phyloP scores from a whole-genome alignment of 2,888 invertebrate genomes.

The Cataglyphis livida region DNA sequence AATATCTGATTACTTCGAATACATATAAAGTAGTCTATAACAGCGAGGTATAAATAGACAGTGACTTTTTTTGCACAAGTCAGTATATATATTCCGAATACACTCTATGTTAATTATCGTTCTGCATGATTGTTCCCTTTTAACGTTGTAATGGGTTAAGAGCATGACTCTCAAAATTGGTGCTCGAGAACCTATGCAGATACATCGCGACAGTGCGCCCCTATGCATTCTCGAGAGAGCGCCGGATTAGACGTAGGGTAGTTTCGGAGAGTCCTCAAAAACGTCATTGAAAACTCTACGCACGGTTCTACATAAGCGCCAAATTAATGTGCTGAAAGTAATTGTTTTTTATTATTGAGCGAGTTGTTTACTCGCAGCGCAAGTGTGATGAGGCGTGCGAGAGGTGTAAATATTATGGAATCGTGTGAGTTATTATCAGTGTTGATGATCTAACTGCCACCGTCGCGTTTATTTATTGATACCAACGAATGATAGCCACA shows the following conservation, averaged over 20 bases:
- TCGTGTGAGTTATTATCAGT: slow-evolving; percentile 40
- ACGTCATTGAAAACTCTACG: slow-evolving; percentile 69
- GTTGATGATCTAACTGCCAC: slow-evolving; percentile 44
- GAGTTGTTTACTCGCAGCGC: slow-evolving; percentile 20
- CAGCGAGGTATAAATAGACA: slow-evolving; percentile 9
- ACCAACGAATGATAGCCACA: slow-evolving; percentile 38
- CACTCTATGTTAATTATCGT: slow-evolving; percentile 63
- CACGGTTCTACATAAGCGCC: slow-evolving; percentile 47
- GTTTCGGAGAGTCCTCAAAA: slow-evolving; percentile 63
- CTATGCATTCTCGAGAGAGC: slow-evolving; percentile 72
- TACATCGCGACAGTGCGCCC: slow-evolving; percentile 80
- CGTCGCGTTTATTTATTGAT: slow-evolving; percentile 49
- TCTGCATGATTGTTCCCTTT: slow-evolving; percentile 68
- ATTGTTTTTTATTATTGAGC: slow-evolving; percentile 74
- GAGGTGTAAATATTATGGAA: slow-evolving; percentile 24
- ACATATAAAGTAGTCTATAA: not conserved
- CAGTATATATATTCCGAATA: not conserved
- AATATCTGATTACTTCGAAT: not conserved
- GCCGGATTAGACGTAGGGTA: slow-evolving; percentile 67
- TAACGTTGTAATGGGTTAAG: slow-evolving; percentile 70
- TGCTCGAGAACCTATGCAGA: slow-evolving; percentile 72
- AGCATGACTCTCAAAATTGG: slow-evolving; percentile 71
- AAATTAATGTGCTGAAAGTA: slow-evolving; percentile 79
- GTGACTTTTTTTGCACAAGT: not conserved
- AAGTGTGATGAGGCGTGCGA: not conserved